Conservation (phyloP, 2,113 vertebrate genomes). For the Gymnocephalus cernua region DNA sequence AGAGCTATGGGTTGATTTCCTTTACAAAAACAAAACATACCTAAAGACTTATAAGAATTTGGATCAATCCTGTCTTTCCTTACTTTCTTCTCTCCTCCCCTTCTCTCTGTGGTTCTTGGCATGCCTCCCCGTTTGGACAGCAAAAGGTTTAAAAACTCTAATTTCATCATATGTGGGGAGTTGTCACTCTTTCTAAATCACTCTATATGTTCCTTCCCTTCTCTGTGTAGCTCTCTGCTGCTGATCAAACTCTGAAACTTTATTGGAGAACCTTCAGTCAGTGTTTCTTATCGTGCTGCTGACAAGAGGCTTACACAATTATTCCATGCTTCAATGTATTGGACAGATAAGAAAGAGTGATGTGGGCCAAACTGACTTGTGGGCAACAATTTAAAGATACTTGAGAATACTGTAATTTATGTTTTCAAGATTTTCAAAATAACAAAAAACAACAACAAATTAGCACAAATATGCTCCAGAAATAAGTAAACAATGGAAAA, state of each 20-base stretch:
- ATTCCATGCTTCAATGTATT: slow-evolving; percentile 18
- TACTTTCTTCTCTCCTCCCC: slow-evolving; percentile 22
- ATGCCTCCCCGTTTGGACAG: not conserved
- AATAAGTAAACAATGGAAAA: too few relatives aligned
- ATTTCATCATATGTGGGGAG: slow-evolving; percentile 49
- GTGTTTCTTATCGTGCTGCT: slow-evolving; percentile 42
- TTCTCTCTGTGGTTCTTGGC: slow-evolving; percentile 5
- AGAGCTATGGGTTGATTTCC: not conserved
- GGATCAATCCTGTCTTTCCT: not conserved
- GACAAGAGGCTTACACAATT: slow-evolving; percentile 32
- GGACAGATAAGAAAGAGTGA: slow-evolving; percentile 43
- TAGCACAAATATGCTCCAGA: not conserved
- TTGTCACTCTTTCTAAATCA: slow-evolving; percentile 36
- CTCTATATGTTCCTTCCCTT: not conserved
- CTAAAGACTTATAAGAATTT: slow-evolving; percentile 14
- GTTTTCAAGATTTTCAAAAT: not conserved
- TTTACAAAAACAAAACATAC: not conserved
- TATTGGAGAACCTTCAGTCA: not conserved
- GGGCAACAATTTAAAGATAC: slow-evolving; percentile 39
- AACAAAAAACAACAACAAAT: too few relatives aligned
- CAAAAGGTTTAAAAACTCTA: not conserved
- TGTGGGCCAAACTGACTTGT: not conserved
- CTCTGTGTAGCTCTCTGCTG: not conserved
- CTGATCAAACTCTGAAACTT: slow-evolving; percentile 26
- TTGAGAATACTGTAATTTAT: not conserved